phyloP scores from a whole-genome alignment of 2,888 invertebrate species.

The Heliconius ismenius region DNA sequence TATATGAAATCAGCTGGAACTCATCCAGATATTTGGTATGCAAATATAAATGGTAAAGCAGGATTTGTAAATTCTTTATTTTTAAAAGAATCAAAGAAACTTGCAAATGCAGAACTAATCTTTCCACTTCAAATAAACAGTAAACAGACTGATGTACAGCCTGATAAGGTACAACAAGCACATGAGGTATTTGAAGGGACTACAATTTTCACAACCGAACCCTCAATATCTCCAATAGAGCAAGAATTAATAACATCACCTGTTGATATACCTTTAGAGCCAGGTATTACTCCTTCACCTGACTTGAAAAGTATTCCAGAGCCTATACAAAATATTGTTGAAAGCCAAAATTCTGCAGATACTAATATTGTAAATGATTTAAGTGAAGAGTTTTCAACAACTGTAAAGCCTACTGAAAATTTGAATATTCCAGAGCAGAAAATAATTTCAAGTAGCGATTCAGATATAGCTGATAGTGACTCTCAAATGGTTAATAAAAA shows the following conservation, averaged over 20 bases:
- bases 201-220: conserved; percentile 76
- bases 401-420: conserved; percentile 7
- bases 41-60: conserved; percentile 84
- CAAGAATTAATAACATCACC: conserved; percentile 48
- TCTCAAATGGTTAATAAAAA: conserved; percentile 1
- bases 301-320: conserved; percentile 37
- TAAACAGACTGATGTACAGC: conserved; percentile 55
- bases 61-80: conserved; percentile 85
- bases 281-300: conserved; percentile 26
- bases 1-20: conserved; percentile 87
- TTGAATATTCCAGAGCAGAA: conserved; percentile 27
- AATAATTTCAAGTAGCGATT: conserved; percentile 24
- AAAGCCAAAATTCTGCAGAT: conserved; percentile 21
- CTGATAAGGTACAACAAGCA: conserved; percentile 69
- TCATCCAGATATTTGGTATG: conserved; percentile 85
- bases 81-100: conserved; percentile 83
- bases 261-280: conserved; percentile 20
- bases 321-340: conserved; percentile 38
- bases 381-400: conserved; percentile 28
- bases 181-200: conserved; percentile 86
- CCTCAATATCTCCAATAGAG: conserved; percentile 44
- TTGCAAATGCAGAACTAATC: conserved; percentile 61
- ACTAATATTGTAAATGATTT: conserved; percentile 36
- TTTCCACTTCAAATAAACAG: conserved; percentile 57
- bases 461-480: conserved; percentile 6